Conservation (phyloP, 1,140 invertebrate genomes). For the Aradophagus sp. region DNA sequence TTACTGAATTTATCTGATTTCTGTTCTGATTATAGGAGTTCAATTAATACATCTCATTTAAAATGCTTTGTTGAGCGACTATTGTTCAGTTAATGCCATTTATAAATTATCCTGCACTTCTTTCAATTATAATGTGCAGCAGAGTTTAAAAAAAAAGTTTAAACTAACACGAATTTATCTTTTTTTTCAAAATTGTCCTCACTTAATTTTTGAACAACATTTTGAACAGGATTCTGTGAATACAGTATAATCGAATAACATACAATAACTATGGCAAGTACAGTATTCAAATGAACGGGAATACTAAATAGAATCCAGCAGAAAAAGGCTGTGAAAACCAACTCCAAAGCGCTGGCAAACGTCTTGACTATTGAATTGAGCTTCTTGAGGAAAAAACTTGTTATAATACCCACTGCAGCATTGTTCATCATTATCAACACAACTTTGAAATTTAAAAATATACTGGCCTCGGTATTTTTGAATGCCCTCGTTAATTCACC, state of each 20-base stretch:
- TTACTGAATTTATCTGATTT: too few relatives aligned
- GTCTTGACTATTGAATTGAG: slow-evolving; percentile 97
- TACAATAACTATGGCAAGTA: slow-evolving; percentile 88
- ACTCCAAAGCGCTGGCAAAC: slow-evolving; percentile 94
- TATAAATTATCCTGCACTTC: too few relatives aligned
- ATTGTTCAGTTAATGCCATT: too few relatives aligned
- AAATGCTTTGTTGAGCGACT: too few relatives aligned
- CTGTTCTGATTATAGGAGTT: too few relatives aligned
- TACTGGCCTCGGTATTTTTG: slow-evolving; percentile 71
- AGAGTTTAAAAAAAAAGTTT: neutral
- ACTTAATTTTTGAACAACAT: slow-evolving; percentile 47
- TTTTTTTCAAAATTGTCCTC: neutral
- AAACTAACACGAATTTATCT: neutral
- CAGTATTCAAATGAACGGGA: slow-evolving; percentile 87
- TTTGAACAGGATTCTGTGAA: slow-evolving; percentile 89
- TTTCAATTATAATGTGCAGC: neutral
- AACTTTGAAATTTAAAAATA: slow-evolving; percentile 76
- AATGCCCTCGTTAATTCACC: slow-evolving; percentile 80
- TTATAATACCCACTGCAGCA: slow-evolving; percentile 92
- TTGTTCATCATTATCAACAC: slow-evolving; percentile 92
- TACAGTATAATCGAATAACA: slow-evolving; percentile 90
- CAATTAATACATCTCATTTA: too few relatives aligned
- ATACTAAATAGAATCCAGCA: slow-evolving; percentile 93
- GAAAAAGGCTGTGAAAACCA: slow-evolving; percentile 92
- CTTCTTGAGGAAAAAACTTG: slow-evolving; percentile 93